phyloP scores from a whole-genome alignment of 2,888 invertebrate genomes.

The Pachymerium ferrugineum region DNA sequence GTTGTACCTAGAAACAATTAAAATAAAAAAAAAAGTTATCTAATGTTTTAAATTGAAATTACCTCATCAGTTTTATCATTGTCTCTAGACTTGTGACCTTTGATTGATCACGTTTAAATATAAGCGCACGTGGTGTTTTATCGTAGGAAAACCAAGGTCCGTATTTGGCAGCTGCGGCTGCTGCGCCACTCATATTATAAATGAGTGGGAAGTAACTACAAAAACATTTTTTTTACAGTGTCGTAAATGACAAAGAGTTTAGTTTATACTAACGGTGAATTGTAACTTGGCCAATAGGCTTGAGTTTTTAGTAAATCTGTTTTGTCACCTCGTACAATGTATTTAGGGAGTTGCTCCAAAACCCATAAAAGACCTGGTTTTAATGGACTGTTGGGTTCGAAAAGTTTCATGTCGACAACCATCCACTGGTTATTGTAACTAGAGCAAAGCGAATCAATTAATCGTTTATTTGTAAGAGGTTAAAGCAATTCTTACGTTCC shows the following conservation, averaged over 20 bases:
- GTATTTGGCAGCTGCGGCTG: slow-evolving; percentile 53
- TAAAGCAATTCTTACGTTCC: slow-evolving; percentile 65
- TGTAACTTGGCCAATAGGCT: slow-evolving; percentile 69
- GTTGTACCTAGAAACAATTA: slow-evolving; percentile 56
- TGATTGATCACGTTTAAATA: slow-evolving; percentile 57
- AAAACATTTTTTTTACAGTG: background rate
- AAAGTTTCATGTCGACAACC: slow-evolving; percentile 65
- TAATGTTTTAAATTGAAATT: background rate
- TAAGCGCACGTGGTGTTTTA: slow-evolving; percentile 59
- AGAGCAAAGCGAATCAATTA: slow-evolving; percentile 33
- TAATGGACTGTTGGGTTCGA: slow-evolving; percentile 51
- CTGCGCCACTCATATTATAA: slow-evolving; percentile 59
- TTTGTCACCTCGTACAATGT: slow-evolving; percentile 58
- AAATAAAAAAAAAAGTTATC: background rate
- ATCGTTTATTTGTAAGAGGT: too few relatives aligned
- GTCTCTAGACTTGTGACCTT: slow-evolving; percentile 55
- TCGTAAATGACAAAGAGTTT: background rate
- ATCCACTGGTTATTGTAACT: slow-evolving; percentile 82
- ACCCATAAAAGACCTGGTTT: slow-evolving; percentile 59
- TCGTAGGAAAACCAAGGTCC: slow-evolving; percentile 61
- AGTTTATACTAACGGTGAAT: slow-evolving; percentile 55
- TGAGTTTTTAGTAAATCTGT: slow-evolving; percentile 59
- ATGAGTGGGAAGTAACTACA: slow-evolving; percentile 56
- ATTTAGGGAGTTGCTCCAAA: slow-evolving; percentile 67
- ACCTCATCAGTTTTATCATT: slow-evolving; percentile 57